Base-by-base conservation (phyloP, 2,888 invertebrate genomes). In the Phania funesta region DNA sequence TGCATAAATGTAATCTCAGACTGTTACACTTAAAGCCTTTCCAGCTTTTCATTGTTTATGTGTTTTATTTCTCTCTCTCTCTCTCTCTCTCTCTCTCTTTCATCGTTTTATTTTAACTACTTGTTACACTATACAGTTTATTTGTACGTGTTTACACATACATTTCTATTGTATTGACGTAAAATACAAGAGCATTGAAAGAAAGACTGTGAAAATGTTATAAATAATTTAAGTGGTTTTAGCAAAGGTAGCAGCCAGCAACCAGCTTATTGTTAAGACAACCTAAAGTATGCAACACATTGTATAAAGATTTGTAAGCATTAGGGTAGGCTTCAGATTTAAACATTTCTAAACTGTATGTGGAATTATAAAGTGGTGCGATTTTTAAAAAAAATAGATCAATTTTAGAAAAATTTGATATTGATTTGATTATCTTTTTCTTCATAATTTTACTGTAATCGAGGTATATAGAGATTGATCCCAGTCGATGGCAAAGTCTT, bases 11-110 rank as follows among this genome's bases (percentile, higher is more conserved):
- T 80, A 75, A 80, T 75, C 50, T 50, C 41, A 70, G 75, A 50
- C 62, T 75, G 64, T 80, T 65, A 56, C 54, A 76, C 29, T 76
- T 68, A 52, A 71, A 60, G 67, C 41, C 22, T 48, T 67, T 8
- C 50, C 38, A 38, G 20, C 35, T 65, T 26, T 48, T 18, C 22
- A 44, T 54, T 32, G 44, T 48, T 54, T 26, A 11, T 44, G 0
- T 54, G n/a, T 29, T 54, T 35, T n/a, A 6, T 13, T 52, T 22
- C 50, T 41, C 8, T 32, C 8, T 16, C 16, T 32, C 9, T 54
- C 8, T 32, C 7, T 24, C 16, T 26, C 16, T 13, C 4, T 41
- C 16, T 0, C 18, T 29, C n/a, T 4, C 20, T 26, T 44, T 7
- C n/a, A 26, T 38, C 6, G 32, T 32, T 41, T 41, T 52, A 18